Evolutionary conservation across 2,113 vertebrate genomes (phyloP), one percentile per base, ranked within the genome.

Genomic region (Rynchops niger): DNA sequence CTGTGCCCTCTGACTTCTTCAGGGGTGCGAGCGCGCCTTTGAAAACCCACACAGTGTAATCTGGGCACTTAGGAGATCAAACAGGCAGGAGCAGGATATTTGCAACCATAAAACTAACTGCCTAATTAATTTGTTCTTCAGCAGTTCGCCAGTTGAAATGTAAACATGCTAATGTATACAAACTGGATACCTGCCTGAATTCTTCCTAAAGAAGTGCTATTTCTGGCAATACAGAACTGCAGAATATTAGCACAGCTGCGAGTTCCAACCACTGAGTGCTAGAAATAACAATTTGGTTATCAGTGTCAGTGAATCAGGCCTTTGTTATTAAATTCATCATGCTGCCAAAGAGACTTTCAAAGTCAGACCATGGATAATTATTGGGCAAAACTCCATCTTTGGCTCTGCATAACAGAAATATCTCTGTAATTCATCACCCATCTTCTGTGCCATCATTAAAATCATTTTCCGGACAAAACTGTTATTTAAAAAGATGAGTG

Each of bases 271-370:
- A 70, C 61, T 5, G 5, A 92, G 61, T 61, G 78, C 82, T 89
- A 59, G 90, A 91, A 93, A 82, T 93, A 82, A 93, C 77, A 89
- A 80, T 63, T 87, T 90, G 42, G 56, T 70, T 93, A 62, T 95
- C 88, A 67, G 29, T 90, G 82, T 89, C 80, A 70, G 62, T 81
- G 81, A 97, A 89, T 78, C 88, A 90, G 81, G 91, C 62, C 84
- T 97, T 96, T 97, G 95, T 96, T 97, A 90, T 70, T 88, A 96
- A 92, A 94, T 78, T 92, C 50, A 81, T 91, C 53, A 13, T 93
- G 86, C 88, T 88, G 83, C 93, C 30, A 69, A 90, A 95, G 74
- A 90, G 81, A 92, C 94, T 95, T 96, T 96, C 81, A 95, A 95
- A 81, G 63, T 79, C 58, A 95, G 71, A 59, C 36, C 79, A 80